Evolutionary conservation across 2,888 invertebrate genomes (phyloP).

Genomic region (Quadriops clusia): DNA sequence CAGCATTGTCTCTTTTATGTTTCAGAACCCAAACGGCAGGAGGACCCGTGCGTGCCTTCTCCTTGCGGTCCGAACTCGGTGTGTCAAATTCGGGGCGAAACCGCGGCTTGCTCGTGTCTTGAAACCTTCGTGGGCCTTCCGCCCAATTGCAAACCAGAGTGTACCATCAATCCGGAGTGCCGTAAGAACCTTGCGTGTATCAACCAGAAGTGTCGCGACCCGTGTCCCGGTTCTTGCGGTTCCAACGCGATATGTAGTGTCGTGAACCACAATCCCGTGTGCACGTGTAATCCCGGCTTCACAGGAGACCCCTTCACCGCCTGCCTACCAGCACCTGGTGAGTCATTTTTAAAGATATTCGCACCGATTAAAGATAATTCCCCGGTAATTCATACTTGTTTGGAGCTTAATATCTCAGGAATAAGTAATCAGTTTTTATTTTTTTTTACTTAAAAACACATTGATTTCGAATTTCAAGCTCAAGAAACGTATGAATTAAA

Average conservation of each 20-base stretch:
- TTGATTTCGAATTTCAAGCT: too few relatives aligned
- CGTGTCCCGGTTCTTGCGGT: slow-evolving; percentile 54
- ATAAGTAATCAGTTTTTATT: too few relatives aligned
- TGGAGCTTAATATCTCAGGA: too few relatives aligned
- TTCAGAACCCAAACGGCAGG: slow-evolving; percentile 19
- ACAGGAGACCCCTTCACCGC: slow-evolving; percentile 70
- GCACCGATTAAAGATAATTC: too few relatives aligned
- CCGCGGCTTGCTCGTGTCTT: slow-evolving; percentile 48
- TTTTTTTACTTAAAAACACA: too few relatives aligned
- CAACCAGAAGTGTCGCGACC: slow-evolving; percentile 58
- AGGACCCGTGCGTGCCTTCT: slow-evolving; percentile 54
- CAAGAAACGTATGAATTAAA: too few relatives aligned
- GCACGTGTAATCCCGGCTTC: slow-evolving; percentile 55
- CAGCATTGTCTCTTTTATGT: slow-evolving; percentile 21
- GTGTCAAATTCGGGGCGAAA: slow-evolving; percentile 35
- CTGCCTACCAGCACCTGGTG: slow-evolving; percentile 49
- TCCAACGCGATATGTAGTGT: slow-evolving; percentile 57
- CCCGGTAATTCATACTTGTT: too few relatives aligned
- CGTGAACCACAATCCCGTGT: slow-evolving; percentile 61
- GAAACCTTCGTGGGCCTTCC: slow-evolving; percentile 49
- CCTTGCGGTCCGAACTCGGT: slow-evolving; percentile 52
- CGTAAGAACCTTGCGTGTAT: slow-evolving; percentile 54
- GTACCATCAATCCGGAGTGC: slow-evolving; percentile 60
- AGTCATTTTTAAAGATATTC: slow-evolving; percentile 21
- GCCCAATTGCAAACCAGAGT: slow-evolving; percentile 59